Conservation (phyloP, 2,888 invertebrate genomes). For the Serripes groenlandicus region DNA sequence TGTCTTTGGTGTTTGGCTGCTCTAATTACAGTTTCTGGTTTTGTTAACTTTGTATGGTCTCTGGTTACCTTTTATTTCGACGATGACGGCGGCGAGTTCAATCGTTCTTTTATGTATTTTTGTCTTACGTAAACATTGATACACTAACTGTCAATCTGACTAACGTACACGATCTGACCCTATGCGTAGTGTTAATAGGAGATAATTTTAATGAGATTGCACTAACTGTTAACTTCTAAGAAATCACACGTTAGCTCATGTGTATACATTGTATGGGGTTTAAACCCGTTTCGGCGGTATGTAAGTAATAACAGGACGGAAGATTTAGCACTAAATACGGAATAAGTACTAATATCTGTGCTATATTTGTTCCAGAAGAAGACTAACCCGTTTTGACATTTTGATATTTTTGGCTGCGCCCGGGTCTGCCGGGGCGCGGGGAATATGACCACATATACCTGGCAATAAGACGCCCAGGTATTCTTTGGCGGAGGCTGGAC, state of each 20-base stretch:
- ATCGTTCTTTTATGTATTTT: too few species aligned
- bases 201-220: too few species aligned
- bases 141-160: too few species aligned
- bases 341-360: background rate
- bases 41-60: constrained; percentile 29
- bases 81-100: constrained; percentile 32
- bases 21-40: constrained; percentile 20
- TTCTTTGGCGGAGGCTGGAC: constrained; percentile 28
- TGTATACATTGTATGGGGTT: too few species aligned
- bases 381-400: constrained; percentile 22
- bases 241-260: too few species aligned
- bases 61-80: constrained; percentile 29
- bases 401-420: constrained; percentile 27
- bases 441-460: constrained; percentile 21
- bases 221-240: too few species aligned
- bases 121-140: background rate
- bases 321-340: too few species aligned
- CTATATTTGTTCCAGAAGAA: background rate
- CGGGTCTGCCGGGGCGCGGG: constrained; percentile 35
- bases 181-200: too few species aligned
- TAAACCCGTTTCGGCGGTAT: too few species aligned
- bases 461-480: constrained; percentile 17
- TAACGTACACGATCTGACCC: too few species aligned
- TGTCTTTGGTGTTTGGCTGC: constrained; percentile 30
- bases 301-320: too few species aligned